Evolutionary conservation across 2,888 invertebrate genomes (phyloP).

Genomic region (Latheticus oryzae): DNA sequence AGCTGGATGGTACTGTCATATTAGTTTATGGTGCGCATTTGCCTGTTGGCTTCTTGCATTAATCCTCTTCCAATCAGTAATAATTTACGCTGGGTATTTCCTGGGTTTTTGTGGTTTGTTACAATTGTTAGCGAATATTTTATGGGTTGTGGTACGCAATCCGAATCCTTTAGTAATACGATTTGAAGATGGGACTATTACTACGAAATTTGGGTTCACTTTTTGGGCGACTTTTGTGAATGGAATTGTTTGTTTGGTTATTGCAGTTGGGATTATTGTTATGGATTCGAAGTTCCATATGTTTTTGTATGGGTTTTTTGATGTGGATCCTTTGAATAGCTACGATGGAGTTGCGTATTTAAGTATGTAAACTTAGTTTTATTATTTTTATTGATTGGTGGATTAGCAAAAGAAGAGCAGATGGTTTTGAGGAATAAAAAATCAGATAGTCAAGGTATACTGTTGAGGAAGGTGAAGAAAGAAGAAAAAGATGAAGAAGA

Average conservation of each 20-base stretch:
- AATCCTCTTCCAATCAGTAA: constrained; percentile 68
- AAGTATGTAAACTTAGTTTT: constrained; percentile 58
- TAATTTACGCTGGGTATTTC: constrained; percentile 68
- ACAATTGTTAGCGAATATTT: constrained; percentile 67
- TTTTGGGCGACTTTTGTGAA: constrained; percentile 69
- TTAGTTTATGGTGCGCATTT: constrained; percentile 70
- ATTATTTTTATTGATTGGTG: constrained; percentile 1
- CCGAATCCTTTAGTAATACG: constrained; percentile 67
- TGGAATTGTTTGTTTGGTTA: constrained; percentile 66
- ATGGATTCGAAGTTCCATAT: constrained; percentile 66
- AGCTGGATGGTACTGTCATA: constrained; percentile 72
- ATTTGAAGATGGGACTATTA: constrained; percentile 65
- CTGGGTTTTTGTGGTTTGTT: constrained; percentile 66
- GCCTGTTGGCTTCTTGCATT: constrained; percentile 70
- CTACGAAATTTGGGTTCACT: constrained; percentile 66
- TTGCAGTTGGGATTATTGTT: constrained; percentile 64
- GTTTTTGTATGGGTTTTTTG: constrained; percentile 66
- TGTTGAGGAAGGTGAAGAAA: too few species aligned
- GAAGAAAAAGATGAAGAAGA: too few species aligned
- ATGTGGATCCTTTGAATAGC: constrained; percentile 67
- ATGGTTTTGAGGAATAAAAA: too few species aligned
- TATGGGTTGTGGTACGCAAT: constrained; percentile 68
- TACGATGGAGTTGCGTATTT: constrained; percentile 66
- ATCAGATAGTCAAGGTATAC: too few species aligned
- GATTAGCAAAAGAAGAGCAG: too few species aligned